phyloP scores from a whole-genome alignment of 1,140 invertebrate genomes.

The Cotesia typhae region DNA sequence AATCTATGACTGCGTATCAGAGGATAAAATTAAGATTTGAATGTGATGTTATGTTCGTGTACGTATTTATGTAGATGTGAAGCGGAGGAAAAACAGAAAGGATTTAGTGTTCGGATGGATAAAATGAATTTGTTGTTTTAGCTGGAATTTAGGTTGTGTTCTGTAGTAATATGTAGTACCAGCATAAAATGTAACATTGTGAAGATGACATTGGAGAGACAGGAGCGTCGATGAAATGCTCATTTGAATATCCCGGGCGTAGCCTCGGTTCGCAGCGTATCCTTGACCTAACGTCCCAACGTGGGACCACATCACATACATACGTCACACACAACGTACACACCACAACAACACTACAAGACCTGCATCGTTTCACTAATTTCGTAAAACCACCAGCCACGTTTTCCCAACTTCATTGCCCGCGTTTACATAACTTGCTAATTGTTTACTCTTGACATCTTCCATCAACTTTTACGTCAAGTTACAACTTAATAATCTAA shows the following conservation, averaged over 20 bases:
- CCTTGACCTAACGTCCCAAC: constrained; percentile 33
- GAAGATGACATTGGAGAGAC: constrained; percentile 19
- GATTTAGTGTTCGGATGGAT: too few species aligned
- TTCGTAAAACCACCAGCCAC: constrained; percentile 28
- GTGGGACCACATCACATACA: too few species aligned
- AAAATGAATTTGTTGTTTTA: too few species aligned
- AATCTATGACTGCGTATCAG: not conserved
- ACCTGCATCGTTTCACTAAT: constrained; percentile 32
- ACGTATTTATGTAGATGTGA: too few species aligned
- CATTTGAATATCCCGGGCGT: constrained; percentile 32
- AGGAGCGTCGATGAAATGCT: constrained; percentile 23
- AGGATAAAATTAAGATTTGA: too few species aligned
- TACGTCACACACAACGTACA: not conserved
- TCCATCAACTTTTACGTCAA: not conserved
- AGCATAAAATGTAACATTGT: not conserved
- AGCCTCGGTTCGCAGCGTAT: constrained; percentile 27
- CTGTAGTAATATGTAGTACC: not conserved
- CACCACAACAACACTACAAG: constrained; percentile 4
- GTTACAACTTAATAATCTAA: too few species aligned
- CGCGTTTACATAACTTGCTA: constrained; percentile 17
- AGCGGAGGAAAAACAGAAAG: too few species aligned
- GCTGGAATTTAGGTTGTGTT: too few species aligned
- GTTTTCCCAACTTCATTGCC: constrained; percentile 13
- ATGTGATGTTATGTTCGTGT: too few species aligned
- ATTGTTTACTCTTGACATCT: not conserved